Conservation (phyloP, 2,888 invertebrate genomes). For the Theristus sp. region DNA sequence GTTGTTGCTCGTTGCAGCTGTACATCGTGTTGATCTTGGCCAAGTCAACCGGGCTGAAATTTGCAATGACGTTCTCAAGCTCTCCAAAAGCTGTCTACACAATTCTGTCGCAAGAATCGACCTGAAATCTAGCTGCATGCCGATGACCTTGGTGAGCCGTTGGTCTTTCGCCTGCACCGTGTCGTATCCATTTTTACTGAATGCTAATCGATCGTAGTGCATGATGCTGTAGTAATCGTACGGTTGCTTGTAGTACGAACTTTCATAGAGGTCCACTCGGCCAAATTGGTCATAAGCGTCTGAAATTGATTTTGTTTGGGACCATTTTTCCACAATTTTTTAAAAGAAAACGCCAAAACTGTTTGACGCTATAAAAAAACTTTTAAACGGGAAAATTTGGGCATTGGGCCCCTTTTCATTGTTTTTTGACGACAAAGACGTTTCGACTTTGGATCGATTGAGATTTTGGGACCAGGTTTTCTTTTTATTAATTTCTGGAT, state of each 20-base stretch:
- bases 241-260: constrained; percentile 24
- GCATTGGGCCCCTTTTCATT: too few relatives aligned
- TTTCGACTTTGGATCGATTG: too few relatives aligned
- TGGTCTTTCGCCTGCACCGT: constrained; percentile 15
- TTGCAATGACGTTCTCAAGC: too few relatives aligned
- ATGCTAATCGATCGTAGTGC: constrained; percentile 26
- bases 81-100: too few relatives aligned
- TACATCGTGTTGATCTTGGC: constrained; percentile 27
- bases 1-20: constrained; percentile 11
- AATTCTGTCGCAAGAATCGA: too few relatives aligned
- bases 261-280: constrained; percentile 24
- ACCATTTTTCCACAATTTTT: too few relatives aligned
- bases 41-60: constrained; percentile 14
- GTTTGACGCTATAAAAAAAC: too few relatives aligned
- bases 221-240: constrained; percentile 28
- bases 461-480: too few relatives aligned
- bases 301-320: constrained; percentile 9
- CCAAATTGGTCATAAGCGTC: constrained; percentile 30
- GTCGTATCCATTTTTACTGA: constrained; percentile 27
- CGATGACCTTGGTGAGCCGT: constrained; percentile 25
- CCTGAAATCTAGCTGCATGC: constrained; percentile 22
- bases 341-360: too few relatives aligned
- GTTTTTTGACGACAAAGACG: too few relatives aligned
- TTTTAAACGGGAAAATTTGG: too few relatives aligned
- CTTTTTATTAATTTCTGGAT: too few relatives aligned